Percentiles rank a stretch among this genome's conserved stretches.
Evolutionary conservation across 2,888 invertebrate species (phyloP).

Genomic region (Muschampia plurimacula): DNA sequence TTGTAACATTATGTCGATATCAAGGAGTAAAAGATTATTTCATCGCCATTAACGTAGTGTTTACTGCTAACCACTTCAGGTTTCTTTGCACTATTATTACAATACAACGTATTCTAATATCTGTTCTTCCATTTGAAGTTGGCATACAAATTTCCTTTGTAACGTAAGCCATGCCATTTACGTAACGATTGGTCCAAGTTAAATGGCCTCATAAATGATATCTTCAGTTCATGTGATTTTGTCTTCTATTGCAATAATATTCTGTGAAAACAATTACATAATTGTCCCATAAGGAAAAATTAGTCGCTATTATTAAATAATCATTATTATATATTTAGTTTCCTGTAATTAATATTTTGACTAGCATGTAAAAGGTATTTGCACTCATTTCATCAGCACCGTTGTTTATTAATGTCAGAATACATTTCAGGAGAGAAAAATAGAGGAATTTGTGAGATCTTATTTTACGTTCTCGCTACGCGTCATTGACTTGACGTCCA

Average conservation of each 20-base stretch:
- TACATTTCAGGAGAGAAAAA: too few relatives aligned
- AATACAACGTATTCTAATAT: neutral
- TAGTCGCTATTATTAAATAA: neutral
- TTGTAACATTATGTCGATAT: neutral
- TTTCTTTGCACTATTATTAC: neutral
- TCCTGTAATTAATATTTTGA: neutral
- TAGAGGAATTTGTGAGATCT: neutral
- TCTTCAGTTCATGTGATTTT: neutral
- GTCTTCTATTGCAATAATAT: neutral
- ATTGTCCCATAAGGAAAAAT: neutral
- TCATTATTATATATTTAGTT: neutral
- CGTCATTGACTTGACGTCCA: slow-evolving; percentile 30
- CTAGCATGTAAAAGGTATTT: too few relatives aligned
- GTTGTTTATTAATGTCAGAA: neutral
- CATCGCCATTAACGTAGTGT: neutral
- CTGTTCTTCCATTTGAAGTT: slow-evolving; percentile 33
- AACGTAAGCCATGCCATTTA: slow-evolving; percentile 11
- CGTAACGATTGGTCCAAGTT: slow-evolving; percentile 6
- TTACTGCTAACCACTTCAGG: neutral
- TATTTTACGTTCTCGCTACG: slow-evolving; percentile 7
- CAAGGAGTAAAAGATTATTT: neutral
- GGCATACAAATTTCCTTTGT: slow-evolving; percentile 41
- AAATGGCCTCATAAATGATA: neutral
- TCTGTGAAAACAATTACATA: neutral
- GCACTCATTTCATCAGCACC: too few relatives aligned